Percentiles rank a stretch among this genome's conserved stretches.
These are phyloP conservation scores for Pandemis heparana DNA, from an alignment of 2,888 invertebrate genomes.

Conservation along the genomic window DNA sequence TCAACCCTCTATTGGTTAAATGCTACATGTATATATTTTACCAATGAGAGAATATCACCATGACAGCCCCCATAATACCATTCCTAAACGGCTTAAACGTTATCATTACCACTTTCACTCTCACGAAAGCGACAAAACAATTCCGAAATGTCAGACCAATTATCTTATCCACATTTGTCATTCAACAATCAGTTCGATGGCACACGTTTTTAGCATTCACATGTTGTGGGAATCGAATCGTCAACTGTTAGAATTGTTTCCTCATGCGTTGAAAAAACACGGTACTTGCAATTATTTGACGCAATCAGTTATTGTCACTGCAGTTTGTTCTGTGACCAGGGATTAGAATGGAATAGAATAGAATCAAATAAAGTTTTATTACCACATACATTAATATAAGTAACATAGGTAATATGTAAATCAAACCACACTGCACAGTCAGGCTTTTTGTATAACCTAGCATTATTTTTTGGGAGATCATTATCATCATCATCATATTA, in stretches of 20 bases:
- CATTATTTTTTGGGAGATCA: too few relatives aligned
- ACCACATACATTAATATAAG: too few relatives aligned
- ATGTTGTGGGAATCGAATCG: conserved; percentile 56
- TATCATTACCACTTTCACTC: conserved; percentile 29
- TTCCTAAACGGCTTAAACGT: not conserved
- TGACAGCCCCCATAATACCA: not conserved
- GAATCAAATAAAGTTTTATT: too few relatives aligned
- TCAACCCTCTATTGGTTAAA: too few relatives aligned
- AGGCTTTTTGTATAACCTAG: too few relatives aligned
- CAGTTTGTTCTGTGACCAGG: not conserved
- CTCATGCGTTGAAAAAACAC: conserved; percentile 53
- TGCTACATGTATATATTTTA: too few relatives aligned
- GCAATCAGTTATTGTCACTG: conserved; percentile 44
- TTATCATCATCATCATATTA: too few relatives aligned
- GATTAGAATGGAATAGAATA: too few relatives aligned
- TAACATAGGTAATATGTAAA: too few relatives aligned
- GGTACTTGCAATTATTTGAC: conserved; percentile 47
- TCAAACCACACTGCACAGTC: too few relatives aligned
- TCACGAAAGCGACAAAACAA: conserved; percentile 30
- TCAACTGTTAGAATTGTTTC: conserved; percentile 50
- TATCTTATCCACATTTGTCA: conserved; percentile 31
- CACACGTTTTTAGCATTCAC: conserved; percentile 6
- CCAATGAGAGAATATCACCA: not conserved
- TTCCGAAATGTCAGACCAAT: conserved; percentile 32
- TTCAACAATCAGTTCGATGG: not conserved